phyloP scores from a whole-genome alignment of 1,140 invertebrate genomes.

The Hormaphis cornu region DNA sequence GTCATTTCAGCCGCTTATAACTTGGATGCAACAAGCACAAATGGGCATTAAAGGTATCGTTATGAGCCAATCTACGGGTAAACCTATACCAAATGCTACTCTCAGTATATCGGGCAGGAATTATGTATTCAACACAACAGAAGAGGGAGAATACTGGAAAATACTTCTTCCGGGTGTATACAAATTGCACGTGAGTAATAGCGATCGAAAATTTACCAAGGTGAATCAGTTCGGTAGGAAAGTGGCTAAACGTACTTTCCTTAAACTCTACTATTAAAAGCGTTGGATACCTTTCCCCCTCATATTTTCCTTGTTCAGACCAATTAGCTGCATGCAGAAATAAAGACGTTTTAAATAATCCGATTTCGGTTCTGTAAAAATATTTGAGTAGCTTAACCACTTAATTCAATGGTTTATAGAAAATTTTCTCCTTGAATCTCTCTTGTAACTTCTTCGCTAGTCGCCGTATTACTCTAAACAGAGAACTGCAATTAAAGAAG shows the following conservation, averaged over 20 bases:
- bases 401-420: too few species aligned
- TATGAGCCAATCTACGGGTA: conserved; percentile 47
- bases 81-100: conserved; percentile 55
- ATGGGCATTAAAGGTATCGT: conserved; percentile 68
- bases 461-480: too few species aligned
- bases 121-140: conserved; percentile 63
- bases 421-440: too few species aligned
- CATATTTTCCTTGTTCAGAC: too few species aligned
- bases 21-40: conserved; percentile 76
- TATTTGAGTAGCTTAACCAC: too few species aligned
- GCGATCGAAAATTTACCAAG: neutral
- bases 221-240: too few species aligned
- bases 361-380: too few species aligned
- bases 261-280: neutral
- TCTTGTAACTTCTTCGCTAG: too few species aligned
- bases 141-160: conserved; percentile 76
- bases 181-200: conserved; percentile 37
- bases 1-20: conserved; percentile 55
- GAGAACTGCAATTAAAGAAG: too few species aligned
- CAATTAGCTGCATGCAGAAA: too few species aligned
- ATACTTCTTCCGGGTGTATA: conserved; percentile 71
- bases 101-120: conserved; percentile 59
- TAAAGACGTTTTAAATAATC: too few species aligned
- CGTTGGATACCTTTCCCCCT: too few species aligned
- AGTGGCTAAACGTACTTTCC: neutral